Conservation (phyloP, 2,797 vertebrate species). For the Brotula barbata region DNA sequence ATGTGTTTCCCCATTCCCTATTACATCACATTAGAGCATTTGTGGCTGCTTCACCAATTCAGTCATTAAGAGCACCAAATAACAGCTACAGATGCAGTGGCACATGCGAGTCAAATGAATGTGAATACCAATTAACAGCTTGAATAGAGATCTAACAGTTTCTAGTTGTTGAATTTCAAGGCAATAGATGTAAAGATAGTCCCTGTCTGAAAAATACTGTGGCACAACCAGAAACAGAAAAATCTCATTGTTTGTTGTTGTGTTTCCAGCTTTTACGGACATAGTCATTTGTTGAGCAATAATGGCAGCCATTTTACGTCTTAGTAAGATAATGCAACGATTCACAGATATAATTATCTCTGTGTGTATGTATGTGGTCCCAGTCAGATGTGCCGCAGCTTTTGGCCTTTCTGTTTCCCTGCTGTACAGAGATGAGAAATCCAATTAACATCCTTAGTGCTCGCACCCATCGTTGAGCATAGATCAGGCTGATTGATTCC, state of each 20-base stretch:
- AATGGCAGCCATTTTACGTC: too few relatives aligned
- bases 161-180: neutral
- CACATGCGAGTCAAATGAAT: neutral
- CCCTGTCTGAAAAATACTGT: too few relatives aligned
- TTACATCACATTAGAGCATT: slow-evolving; percentile 2
- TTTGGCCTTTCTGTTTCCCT: neutral
- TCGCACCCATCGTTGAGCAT: neutral
- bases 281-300: too few relatives aligned
- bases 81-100: neutral
- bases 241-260: too few relatives aligned
- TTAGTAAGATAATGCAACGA: too few relatives aligned
- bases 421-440: neutral
- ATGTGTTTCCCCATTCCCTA: neutral
- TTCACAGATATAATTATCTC: too few relatives aligned
- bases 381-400: neutral
- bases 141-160: slow-evolving; percentile 5
- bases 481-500: neutral
- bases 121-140: neutral
- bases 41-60: neutral
- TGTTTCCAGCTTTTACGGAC: too few relatives aligned
- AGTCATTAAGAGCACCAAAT: neutral
- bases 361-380: neutral
- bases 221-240: too few relatives aligned
- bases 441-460: slow-evolving; percentile 1
- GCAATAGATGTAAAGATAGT: neutral